Percentiles rank a stretch among this genome's conserved stretches.
phyloP scores from a whole-genome alignment of 2,888 invertebrate genomes.

The Leucophora obtusa region DNA sequence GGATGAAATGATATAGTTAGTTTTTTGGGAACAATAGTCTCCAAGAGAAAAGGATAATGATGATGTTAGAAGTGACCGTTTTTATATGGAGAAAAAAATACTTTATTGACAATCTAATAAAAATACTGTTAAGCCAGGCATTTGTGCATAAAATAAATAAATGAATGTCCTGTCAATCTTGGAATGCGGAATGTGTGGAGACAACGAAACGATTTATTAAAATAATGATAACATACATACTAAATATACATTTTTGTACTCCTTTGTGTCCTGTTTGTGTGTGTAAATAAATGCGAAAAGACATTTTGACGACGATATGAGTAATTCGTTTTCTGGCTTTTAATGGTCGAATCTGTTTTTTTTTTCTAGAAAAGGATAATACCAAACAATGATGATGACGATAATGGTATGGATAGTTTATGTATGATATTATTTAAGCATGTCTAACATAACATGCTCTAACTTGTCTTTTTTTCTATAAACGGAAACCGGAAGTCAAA shows the following conservation, averaged over 20 bases:
- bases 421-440: conserved; percentile 43
- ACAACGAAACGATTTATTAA: conserved; percentile 74
- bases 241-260: conserved; percentile 39
- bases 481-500: conserved; percentile 60
- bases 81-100: conserved; percentile 53
- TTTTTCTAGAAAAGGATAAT: conserved; percentile 43
- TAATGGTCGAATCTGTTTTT: conserved; percentile 68
- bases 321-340: conserved; percentile 76
- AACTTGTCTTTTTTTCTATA: conserved; percentile 5
- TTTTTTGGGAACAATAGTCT: conserved; percentile 37
- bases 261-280: conserved; percentile 21
- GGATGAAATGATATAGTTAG: conserved; percentile 20
- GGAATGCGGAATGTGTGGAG: conserved; percentile 49
- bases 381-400: conserved; percentile 62
- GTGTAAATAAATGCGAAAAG: conserved; percentile 66
- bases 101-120: conserved; percentile 75
- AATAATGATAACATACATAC: conserved; percentile 65
- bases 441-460: conserved; percentile 33
- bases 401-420: conserved; percentile 52
- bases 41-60: conserved; percentile 23
- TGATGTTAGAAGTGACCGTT: conserved; percentile 6
- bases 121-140: conserved; percentile 65
- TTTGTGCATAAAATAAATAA: conserved; percentile 45
- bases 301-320: conserved; percentile 72
- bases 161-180: conserved; percentile 63